Evolutionary conservation across 2,113 vertebrate genomes (phyloP).

Genomic region (Leucopsar rothschildi): DNA sequence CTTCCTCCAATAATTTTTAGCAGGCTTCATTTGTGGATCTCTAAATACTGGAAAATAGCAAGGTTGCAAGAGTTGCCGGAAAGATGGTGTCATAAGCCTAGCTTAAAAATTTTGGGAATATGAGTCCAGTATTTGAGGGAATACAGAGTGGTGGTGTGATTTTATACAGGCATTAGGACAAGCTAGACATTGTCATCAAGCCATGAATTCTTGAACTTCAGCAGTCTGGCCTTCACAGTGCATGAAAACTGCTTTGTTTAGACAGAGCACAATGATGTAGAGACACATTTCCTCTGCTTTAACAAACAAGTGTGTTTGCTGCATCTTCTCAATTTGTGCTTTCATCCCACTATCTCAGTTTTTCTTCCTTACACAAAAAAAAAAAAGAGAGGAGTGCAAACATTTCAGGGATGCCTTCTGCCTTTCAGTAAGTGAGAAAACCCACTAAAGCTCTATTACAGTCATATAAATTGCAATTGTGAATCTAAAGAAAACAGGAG

Average conservation of each 20-base stretch:
- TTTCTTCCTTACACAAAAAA: background rate
- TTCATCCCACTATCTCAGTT: fast-evolving
- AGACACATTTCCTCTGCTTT: background rate
- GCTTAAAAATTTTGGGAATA: background rate
- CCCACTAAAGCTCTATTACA: background rate
- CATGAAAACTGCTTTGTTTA: background rate
- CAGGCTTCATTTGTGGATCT: background rate
- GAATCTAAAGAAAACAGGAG: background rate
- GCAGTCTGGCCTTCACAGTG: background rate
- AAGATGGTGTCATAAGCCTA: background rate
- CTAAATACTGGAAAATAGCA: background rate
- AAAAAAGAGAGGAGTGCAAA: background rate
- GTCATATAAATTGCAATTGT: fast-evolving
- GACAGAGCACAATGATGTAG: background rate
- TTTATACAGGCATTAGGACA: background rate
- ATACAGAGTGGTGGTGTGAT: background rate
- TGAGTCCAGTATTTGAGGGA: background rate
- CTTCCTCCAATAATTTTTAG: background rate
- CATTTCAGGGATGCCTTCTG: background rate
- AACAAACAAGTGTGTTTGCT: background rate
- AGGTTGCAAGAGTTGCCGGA: background rate
- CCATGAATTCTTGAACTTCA: background rate
- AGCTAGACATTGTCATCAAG: background rate
- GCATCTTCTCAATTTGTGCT: background rate
- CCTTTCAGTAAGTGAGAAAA: background rate